Evolutionary conservation across 1,140 invertebrate species (phyloP).

Genomic region (Aculops lycopersici): DNA sequence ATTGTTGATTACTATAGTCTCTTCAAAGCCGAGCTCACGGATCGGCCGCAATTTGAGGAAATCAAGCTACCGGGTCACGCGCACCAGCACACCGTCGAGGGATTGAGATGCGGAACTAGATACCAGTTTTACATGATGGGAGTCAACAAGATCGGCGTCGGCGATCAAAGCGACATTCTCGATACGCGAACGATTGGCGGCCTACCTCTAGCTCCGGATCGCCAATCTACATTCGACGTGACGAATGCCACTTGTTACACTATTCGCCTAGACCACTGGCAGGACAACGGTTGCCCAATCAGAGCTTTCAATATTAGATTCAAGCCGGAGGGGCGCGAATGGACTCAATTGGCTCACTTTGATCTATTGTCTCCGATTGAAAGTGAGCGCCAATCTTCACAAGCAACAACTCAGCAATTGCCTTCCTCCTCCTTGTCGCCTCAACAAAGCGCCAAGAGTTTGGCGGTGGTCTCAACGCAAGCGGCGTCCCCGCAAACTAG

Average conservation of each 20-base stretch:
- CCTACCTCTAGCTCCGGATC: conserved; percentile 10
- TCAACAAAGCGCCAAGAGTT: too few species aligned
- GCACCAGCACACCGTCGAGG: conserved; percentile 30
- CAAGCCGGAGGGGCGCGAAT: conserved; percentile 33
- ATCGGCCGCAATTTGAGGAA: conserved; percentile 25
- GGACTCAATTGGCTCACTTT: conserved; percentile 17
- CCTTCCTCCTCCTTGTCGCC: too few species aligned
- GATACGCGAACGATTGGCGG: not conserved
- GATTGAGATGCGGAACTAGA: conserved; percentile 32
- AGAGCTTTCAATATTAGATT: conserved; percentile 78
- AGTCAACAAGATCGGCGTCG: conserved; percentile 15
- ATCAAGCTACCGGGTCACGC: conserved; percentile 27
- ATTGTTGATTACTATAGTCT: not conserved
- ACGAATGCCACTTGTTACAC: conserved; percentile 64
- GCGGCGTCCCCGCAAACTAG: too few species aligned
- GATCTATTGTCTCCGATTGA: too few species aligned
- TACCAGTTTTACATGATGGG: conserved; percentile 23
- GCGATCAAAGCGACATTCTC: conserved; percentile 14
- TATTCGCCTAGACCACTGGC: conserved; percentile 62
- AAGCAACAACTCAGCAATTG: too few species aligned
- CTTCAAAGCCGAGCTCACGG: not conserved
- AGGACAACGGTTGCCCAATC: conserved; percentile 76
- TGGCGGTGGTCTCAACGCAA: too few species aligned
- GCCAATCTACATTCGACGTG: conserved; percentile 24
- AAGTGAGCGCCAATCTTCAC: too few species aligned